A percentile compares a stretch with the other conserved stretches of the same genome.
These are phyloP conservation scores for Gorsachius goisagi DNA, from an alignment of 2,113 vertebrate species.

Conservation along the genomic window DNA sequence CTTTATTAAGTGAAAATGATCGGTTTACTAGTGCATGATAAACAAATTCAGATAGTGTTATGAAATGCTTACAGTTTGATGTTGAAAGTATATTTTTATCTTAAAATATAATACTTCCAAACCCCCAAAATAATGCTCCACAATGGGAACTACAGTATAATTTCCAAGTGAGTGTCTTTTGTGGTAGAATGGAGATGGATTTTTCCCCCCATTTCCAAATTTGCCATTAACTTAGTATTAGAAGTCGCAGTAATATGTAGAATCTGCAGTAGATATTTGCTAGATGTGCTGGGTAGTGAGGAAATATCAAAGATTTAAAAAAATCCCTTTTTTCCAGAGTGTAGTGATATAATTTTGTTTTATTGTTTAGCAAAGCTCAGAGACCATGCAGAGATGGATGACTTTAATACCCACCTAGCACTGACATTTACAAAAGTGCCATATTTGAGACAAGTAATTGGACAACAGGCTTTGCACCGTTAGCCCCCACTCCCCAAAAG, in stretches of 20 bases:
- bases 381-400: slow-evolving; percentile 25
- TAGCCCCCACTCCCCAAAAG: background rate
- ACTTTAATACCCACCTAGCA: slow-evolving; percentile 31
- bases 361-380: slow-evolving; percentile 5
- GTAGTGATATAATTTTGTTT: background rate
- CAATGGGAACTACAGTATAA: background rate
- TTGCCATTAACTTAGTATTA: background rate
- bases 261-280: background rate
- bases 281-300: background rate
- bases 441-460: slow-evolving; percentile 26
- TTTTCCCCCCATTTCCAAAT: background rate
- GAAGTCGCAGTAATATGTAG: background rate
- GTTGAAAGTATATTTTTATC: background rate
- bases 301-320: background rate
- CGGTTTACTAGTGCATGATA: background rate
- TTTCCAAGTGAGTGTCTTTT: background rate
- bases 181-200: background rate
- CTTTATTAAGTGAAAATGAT: background rate
- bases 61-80: background rate
- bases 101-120: background rate
- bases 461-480: slow-evolving; percentile 2
- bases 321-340: background rate
- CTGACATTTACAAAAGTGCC: slow-evolving; percentile 27
- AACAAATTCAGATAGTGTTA: background rate
- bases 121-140: background rate